phyloP scores from a whole-genome alignment of 2,888 invertebrate species.

The Tricholauxania praeusta region DNA sequence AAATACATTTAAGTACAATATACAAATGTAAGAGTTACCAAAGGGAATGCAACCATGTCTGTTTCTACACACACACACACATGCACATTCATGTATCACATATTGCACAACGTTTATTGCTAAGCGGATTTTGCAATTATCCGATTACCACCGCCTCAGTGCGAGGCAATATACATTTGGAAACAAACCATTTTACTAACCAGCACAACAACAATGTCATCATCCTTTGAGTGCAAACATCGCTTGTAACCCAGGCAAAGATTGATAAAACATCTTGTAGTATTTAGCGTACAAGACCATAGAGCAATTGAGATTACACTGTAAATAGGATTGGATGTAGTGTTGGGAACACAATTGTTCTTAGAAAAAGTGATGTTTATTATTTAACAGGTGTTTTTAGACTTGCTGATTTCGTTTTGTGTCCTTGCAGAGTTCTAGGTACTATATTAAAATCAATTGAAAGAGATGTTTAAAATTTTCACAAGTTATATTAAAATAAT shows the following conservation, averaged over 20 bases:
- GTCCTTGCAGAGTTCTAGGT: too few species aligned
- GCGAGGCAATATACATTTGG: conserved; percentile 4
- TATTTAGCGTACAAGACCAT: background rate
- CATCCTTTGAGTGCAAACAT: background rate
- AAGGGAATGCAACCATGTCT: background rate
- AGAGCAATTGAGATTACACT: background rate
- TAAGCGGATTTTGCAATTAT: conserved; percentile 38
- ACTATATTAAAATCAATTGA: too few species aligned
- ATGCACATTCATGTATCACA: background rate
- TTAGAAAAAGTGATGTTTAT: too few species aligned
- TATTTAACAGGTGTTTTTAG: too few species aligned
- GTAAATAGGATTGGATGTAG: background rate
- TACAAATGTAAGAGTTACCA: background rate
- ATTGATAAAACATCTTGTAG: background rate
- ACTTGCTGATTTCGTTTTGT: too few species aligned
- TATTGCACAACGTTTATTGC: conserved; percentile 31
- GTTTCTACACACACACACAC: background rate
- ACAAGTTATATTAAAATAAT: too few species aligned
- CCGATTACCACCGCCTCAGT: conserved; percentile 33
- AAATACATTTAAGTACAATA: background rate
- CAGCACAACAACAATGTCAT: background rate
- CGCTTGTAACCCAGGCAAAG: background rate
- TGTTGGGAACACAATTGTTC: too few species aligned
- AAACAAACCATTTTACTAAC: too few species aligned
- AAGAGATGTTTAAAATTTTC: too few species aligned